A percentile compares a stretch with the other conserved stretches of the same genome.
These are phyloP conservation scores for Scaeva pyrastri DNA, from an alignment of 2,888 invertebrate species.

Conservation along the genomic window DNA sequence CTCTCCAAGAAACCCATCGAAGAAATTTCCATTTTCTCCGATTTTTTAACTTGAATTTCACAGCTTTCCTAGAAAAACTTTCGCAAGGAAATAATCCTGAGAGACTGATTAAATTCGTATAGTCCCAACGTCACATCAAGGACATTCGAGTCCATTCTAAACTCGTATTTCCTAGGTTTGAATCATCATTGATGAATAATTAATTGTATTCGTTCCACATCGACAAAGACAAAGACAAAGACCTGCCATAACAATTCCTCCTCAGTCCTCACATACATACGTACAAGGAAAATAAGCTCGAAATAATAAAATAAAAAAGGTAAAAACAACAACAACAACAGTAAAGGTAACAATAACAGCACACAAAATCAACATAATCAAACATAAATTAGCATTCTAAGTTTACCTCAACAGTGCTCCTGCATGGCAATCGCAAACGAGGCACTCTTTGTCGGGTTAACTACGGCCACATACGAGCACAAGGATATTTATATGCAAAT, in stretches of 20 bases:
- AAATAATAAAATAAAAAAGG: neutral
- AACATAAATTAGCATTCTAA: slow-evolving; percentile 73
- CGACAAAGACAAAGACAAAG: neutral
- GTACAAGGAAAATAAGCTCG: neutral
- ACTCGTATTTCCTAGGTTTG: neutral
- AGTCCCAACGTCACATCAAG: neutral
- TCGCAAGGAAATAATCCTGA: neutral
- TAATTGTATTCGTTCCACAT: slow-evolving; percentile 19
- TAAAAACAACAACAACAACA: neutral
- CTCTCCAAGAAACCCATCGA: slow-evolving; percentile 2
- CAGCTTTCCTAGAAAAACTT: neutral
- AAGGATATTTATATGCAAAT: slow-evolving; percentile 36
- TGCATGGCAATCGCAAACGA: slow-evolving; percentile 56
- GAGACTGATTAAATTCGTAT: neutral
- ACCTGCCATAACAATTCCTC: neutral
- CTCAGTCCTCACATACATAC: neutral
- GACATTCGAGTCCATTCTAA: slow-evolving; percentile 3
- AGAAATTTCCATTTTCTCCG: slow-evolving; percentile 29
- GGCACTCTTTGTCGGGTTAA: slow-evolving; percentile 15
- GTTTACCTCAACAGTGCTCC: slow-evolving; percentile 69
- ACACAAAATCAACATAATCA: slow-evolving; percentile 58
- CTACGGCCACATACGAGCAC: slow-evolving; percentile 19
- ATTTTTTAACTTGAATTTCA: neutral
- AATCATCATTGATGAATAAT: slow-evolving; percentile 30
- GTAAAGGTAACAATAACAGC: neutral